Evolutionary conservation across 1,140 invertebrate species (phyloP).

Genomic region (Philopotamus ludificatus): DNA sequence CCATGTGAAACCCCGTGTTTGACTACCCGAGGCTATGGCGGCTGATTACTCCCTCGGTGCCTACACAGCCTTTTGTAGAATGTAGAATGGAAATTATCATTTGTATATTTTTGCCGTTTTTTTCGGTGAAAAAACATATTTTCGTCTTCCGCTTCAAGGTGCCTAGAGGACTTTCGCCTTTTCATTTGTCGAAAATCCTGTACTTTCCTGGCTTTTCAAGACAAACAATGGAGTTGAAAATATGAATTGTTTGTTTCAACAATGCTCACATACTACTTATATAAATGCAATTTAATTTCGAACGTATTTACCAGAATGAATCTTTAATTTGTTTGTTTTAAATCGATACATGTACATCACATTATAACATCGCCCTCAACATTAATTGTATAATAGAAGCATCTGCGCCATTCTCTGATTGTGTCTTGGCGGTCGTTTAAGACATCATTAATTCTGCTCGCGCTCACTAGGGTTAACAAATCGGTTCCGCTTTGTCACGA

Average conservation of each 20-base stretch:
- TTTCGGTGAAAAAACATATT: background rate
- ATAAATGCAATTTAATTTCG: background rate
- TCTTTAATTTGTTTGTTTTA: too few relatives aligned
- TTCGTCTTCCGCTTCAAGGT: background rate
- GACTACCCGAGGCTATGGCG: constrained; percentile 17
- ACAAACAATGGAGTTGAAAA: background rate
- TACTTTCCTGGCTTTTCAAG: background rate
- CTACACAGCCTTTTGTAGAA: constrained; percentile 23
- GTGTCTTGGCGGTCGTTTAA: too few relatives aligned
- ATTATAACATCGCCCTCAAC: too few relatives aligned
- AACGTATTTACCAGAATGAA: too few relatives aligned
- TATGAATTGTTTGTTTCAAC: background rate
- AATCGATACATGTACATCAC: too few relatives aligned
- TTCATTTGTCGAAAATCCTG: background rate
- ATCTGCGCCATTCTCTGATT: too few relatives aligned
- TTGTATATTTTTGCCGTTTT: constrained; percentile 11
- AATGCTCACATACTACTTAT: background rate
- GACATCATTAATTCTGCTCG: too few relatives aligned
- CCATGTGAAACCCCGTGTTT: background rate
- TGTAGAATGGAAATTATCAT: constrained; percentile 31
- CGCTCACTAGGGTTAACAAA: too few relatives aligned
- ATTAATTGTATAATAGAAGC: too few relatives aligned
- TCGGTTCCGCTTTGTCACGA: too few relatives aligned
- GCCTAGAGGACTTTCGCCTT: background rate
- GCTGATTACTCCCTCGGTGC: constrained; percentile 33